These are phyloP conservation scores for Pimpla rufipes DNA, from an alignment of 2,888 invertebrate species.

Conservation along the genomic window DNA sequence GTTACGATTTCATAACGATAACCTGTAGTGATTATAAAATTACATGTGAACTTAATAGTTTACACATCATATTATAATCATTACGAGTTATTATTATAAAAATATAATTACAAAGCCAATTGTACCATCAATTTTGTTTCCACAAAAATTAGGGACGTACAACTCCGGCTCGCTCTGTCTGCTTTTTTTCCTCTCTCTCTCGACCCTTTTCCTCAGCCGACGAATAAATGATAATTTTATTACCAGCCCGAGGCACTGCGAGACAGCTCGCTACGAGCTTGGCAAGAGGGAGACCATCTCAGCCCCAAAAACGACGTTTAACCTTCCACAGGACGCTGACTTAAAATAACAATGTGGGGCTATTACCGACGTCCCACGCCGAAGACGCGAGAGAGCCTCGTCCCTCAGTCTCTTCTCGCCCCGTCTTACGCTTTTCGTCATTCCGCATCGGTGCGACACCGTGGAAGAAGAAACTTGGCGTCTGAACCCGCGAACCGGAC, in stretches of 20 bases:
- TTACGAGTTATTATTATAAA: too few species aligned
- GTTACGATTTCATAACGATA: too few species aligned
- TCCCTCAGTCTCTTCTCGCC: conserved; percentile 38
- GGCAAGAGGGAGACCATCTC: conserved; percentile 73
- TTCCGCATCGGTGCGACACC: conserved; percentile 5
- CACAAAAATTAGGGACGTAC: too few species aligned
- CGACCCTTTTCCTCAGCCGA: conserved; percentile 70
- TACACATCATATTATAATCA: too few species aligned
- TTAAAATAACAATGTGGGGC: conserved; percentile 77
- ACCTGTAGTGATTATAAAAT: too few species aligned
- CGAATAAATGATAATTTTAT: conserved; percentile 82
- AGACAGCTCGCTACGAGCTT: conserved; percentile 61
- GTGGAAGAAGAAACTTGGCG: background rate
- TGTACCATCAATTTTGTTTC: too few species aligned
- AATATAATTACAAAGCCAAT: too few species aligned
- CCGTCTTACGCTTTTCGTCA: conserved; percentile 21
- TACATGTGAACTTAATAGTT: too few species aligned
- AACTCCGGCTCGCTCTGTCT: too few species aligned
- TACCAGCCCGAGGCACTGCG: conserved; percentile 76
- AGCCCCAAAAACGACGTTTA: conserved; percentile 76
- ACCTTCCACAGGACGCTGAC: conserved; percentile 73
- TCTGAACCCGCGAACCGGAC: conserved; percentile 1
- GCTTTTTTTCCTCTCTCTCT: conserved; percentile 41
- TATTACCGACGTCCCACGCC: conserved; percentile 74
- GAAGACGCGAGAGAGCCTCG: conserved; percentile 44